Evolutionary conservation across 1,140 invertebrate genomes (phyloP), one percentile per base, ranked within the genome.

Genomic region (Antheraea pernyi): DNA sequence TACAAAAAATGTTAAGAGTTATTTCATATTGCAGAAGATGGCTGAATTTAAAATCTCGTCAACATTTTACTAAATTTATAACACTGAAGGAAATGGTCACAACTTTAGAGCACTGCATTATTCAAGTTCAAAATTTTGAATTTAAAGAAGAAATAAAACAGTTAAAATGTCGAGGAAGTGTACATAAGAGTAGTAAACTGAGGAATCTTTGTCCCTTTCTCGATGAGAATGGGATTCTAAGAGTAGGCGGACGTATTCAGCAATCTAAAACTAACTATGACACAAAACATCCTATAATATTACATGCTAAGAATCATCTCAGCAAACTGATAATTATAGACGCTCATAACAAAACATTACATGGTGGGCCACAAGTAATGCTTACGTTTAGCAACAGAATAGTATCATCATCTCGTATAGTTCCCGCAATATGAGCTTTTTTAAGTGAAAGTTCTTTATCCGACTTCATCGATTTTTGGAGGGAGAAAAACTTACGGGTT

Each of bases 11-110:
- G 71, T 59, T 78, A 22, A 64, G 64, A 68, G 65, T 78, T 22
- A 58, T 78, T 19, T 70, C 73, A 59, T 68, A 59, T 59, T 78
- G 73, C 48, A 73, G 66, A 62, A 69, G 72, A 71, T 39, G 68
- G 16, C 66, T 16, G 9, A 61, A 74, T 59, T 36, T 61, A 36
- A 61, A 36, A 36, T 19, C 10, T 13, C 8, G 30, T 19, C 19
- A 61, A 61, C 7, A 19, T 7, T 22, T 36, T 19, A 10, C 7
- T 13, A 19, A 11, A 37, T 30, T 71, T 68, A 48, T 69, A 65
- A 71, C 64, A 53, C 39, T 19, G n/a, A 61, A 71, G 48, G 68
- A 72, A 59, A 22, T 61, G 19, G 22, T 10, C 0, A 4, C 19
- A 11, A 16, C 60, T 13, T 61, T 61, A 36, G 13, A 61, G 7